Conservation (phyloP, 2,113 vertebrate species). For the Eudorcas thomsonii region DNA sequence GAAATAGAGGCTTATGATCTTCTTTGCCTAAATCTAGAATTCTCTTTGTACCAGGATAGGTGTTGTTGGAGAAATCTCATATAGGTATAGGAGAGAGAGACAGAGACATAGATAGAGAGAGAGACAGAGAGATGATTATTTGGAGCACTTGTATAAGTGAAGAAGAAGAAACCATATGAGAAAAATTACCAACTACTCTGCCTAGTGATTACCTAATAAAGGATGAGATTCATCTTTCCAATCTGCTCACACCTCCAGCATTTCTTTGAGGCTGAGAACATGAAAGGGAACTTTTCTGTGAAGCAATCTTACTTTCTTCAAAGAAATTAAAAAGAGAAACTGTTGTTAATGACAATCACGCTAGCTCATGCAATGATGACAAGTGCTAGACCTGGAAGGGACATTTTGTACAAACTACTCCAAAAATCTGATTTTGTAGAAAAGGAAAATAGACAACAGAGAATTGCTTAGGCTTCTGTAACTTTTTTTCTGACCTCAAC, state of each 20-base stretch:
- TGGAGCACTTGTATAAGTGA: neutral
- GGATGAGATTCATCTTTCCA: neutral
- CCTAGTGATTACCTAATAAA: neutral
- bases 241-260: neutral
- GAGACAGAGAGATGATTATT: neutral
- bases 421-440: neutral
- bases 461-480: neutral
- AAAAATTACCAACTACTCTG: slow-evolving; percentile 7
- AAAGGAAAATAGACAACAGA: neutral
- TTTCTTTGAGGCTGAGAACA: slow-evolving; percentile 25
- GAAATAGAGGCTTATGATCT: neutral
- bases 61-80: neutral
- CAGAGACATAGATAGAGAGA: neutral
- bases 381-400: neutral
- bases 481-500: neutral
- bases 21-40: slow-evolving; percentile 11
- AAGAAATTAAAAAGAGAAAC: neutral
- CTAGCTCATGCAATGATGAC: neutral
- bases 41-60: neutral
- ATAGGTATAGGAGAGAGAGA: neutral
- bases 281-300: neutral
- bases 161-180: neutral
- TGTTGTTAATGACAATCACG: neutral
- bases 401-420: neutral
- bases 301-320: neutral